Conservation (phyloP, 2,797 vertebrate species). For the Dendrocincla tyrannina region DNA sequence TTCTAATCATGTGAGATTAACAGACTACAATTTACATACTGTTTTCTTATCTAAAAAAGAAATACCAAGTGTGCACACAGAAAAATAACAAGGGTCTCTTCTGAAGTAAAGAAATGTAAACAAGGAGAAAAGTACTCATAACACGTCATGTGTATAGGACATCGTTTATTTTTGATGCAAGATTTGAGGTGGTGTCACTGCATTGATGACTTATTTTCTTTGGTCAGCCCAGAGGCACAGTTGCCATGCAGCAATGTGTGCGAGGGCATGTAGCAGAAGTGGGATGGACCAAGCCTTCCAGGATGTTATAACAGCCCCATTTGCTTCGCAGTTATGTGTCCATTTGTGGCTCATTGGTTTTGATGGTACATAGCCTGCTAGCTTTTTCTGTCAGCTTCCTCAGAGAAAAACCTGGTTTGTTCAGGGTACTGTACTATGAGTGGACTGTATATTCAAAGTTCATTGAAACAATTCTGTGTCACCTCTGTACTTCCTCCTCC, state of each 20-base stretch:
- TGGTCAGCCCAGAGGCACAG: not conserved
- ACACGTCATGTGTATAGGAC: not conserved
- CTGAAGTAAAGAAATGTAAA: not conserved
- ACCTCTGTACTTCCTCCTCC: accelerated
- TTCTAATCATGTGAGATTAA: not conserved
- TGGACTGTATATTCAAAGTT: not conserved
- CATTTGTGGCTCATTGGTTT: constrained; percentile 17
- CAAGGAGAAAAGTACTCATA: not conserved
- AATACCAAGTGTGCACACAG: not conserved
- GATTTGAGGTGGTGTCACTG: not conserved
- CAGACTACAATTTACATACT: not conserved
- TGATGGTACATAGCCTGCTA: not conserved
- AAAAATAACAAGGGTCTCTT: not conserved
- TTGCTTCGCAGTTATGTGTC: constrained; percentile 16
- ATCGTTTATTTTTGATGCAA: not conserved
- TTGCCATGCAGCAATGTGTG: not conserved
- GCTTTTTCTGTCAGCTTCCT: not conserved
- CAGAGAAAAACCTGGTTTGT: not conserved
- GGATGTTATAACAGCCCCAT: not conserved
- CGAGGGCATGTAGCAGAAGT: constrained; percentile 20
- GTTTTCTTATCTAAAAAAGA: not conserved
- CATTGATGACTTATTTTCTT: constrained; percentile 19
- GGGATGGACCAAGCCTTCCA: not conserved
- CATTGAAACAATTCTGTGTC: not conserved
- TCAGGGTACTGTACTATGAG: not conserved